Evolutionary conservation across 2,888 invertebrate genomes (phyloP), one percentile per base, ranked within the genome.

Genomic region (Andrena bucephala): DNA sequence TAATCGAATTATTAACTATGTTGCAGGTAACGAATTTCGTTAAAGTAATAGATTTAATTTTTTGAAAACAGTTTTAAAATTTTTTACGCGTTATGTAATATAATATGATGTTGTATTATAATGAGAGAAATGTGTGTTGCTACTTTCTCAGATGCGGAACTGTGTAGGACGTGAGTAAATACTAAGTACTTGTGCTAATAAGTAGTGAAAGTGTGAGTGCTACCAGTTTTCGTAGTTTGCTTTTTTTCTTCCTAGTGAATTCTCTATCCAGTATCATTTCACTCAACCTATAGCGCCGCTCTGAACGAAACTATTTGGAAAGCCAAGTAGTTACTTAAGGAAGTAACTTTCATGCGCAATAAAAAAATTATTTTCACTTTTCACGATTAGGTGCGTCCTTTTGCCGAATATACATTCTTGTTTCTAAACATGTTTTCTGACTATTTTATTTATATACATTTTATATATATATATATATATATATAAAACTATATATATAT

Each of bases 121-220:
- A 80, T 1, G 66, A 33, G 33, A 48, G 42, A 74, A 69, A 60
- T 74, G 59, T n/a, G 13, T 50, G 5, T 36, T 33, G 42, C 20
- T 66, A 36, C 60, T 81, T 74, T 75, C 82, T 27, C 65, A 75
- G n/a, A 67, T 16, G 13, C 70, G 70, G 33, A 60, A 81, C 52
- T 42, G 60, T 16, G 8, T 36, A 48, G 7, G 52, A 60, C 16
- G 13, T 54, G 52, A 54, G 71, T 16, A 80, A 79, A 71, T 52
- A 80, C 60, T 62, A 60, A 54, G 33, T 66, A 71, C 60, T 33
- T 54, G 72, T 29, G 68, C 31, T 74, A 81, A 81, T 54, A 48
- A 66, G 50, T 24, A 67, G 81, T 62, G 81, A 82, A 82, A 82
- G 81, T 81, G 10, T 50, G 20, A 68, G 54, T 69, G 63, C 42